Evolutionary conservation across 2,797 vertebrate genomes (phyloP).

Genomic region (Cygnus olor): DNA sequence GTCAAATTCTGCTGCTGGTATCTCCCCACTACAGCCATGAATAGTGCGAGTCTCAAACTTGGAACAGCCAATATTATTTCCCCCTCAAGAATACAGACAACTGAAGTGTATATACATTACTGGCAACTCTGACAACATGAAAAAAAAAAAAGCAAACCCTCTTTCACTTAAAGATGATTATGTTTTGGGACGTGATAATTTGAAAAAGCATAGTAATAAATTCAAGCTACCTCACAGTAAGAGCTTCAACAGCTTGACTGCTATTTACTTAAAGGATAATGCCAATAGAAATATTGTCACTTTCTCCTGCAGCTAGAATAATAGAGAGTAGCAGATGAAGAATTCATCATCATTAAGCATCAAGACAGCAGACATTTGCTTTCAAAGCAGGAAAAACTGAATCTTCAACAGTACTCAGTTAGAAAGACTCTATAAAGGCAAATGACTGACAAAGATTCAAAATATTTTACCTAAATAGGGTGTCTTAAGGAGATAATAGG

Average conservation of each 20-base stretch:
- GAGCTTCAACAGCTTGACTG: background rate
- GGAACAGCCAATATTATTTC: background rate
- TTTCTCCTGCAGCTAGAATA: background rate
- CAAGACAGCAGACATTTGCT: background rate
- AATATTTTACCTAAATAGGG: background rate
- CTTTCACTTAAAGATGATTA: background rate
- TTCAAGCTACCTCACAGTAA: background rate
- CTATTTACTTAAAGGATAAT: background rate
- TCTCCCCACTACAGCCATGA: background rate
- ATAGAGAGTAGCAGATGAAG: background rate
- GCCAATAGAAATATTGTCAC: background rate
- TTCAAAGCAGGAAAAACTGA: background rate
- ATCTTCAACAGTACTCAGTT: background rate
- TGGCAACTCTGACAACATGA: background rate
- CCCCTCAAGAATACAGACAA: background rate
- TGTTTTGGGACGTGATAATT: background rate
- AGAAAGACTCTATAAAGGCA: background rate
- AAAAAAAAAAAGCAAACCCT: background rate
- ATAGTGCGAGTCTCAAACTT: background rate
- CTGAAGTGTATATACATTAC: background rate
- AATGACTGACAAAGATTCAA: background rate
- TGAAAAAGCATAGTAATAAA: background rate
- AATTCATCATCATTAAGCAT: background rate
- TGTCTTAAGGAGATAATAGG: background rate
- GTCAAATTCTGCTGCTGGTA: background rate